A percentile compares a stretch with the other conserved stretches of the same genome.
Evolutionary conservation across 2,797 vertebrate species (phyloP).

Genomic region (Distichodus sexfasciatus): DNA sequence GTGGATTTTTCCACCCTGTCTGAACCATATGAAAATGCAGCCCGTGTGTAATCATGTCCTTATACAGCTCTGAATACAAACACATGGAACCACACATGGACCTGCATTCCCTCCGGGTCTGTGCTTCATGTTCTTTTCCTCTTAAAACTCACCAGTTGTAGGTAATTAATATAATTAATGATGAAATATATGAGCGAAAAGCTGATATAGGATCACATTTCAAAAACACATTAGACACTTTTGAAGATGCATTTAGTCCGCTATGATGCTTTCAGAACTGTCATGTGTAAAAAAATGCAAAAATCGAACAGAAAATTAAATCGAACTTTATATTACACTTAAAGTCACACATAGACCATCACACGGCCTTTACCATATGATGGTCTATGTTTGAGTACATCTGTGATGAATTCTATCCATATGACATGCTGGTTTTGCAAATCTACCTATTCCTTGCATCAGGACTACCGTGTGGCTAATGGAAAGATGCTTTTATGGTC

Average conservation of each 20-base stretch:
- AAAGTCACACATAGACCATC: too few species aligned
- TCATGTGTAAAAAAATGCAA: background rate
- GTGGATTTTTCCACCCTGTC: slow-evolving; percentile 35
- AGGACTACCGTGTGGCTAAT: background rate
- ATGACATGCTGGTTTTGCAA: background rate
- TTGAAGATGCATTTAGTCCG: background rate
- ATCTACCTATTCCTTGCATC: background rate
- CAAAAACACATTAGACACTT: background rate
- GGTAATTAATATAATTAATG: background rate
- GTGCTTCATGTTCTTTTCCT: background rate
- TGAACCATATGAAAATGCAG: slow-evolving; percentile 45
- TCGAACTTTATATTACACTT: too few species aligned
- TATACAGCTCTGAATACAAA: slow-evolving; percentile 15
- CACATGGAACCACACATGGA: background rate
- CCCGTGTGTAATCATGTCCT: slow-evolving; percentile 34
- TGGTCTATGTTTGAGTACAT: background rate
- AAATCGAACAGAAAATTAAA: background rate
- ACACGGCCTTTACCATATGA: background rate
- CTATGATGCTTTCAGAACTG: background rate
- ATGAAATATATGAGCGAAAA: background rate
- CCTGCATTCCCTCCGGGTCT: background rate
- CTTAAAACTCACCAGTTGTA: background rate
- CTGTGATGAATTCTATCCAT: background rate
- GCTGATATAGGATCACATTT: background rate
- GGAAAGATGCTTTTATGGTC: background rate